Base-by-base conservation (phyloP, 2,888 invertebrate species). In the Melikaiella ostensackeni region DNA sequence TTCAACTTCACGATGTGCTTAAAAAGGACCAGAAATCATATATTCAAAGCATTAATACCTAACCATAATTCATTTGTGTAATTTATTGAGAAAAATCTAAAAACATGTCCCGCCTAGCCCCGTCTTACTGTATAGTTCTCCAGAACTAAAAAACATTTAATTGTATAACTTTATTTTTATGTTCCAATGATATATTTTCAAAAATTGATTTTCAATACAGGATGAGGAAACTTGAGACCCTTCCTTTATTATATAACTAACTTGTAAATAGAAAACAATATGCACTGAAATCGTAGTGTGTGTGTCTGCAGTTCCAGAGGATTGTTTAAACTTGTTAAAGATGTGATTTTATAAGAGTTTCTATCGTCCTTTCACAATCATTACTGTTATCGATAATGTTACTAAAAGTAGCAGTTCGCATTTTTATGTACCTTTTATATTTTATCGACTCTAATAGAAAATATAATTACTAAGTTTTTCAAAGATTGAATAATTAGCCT, bases 191-290 rank as follows among this genome's bases (percentile, higher is more conserved):
- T 5, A 42, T 42, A 42, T 42, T 42, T 42, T 1, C 16, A 16
- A 1, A 42, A 42, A 42, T 42, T 3, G 19, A 64, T 50, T 50
- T 50, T 50, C 9, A 2, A 50, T n/a, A n/a, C 6, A 46, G 19
- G n/a, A 50, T n/a, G 8, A n/a, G 50, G 50, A 50, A n/a, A 50
- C 55, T 55, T 21, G 21, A 55, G 21, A 21, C 9, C 8, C 21
- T 55, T 21, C 9, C 21, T 55, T 21, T 55, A 21, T n/a, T n/a
- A 8, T 4, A 55, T 55, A 8, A 21, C 9, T 46, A 21, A 63
- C 63, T 35, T 66, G 66, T 66, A 66, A 66, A 66, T 66, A 66
- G 11, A 27, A 21, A 55, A 21, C 24, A 27, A 27, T 59, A 6
- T 6, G 5, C 16, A 16, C 27, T 24, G 13, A 13, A 59, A 50